A percentile compares a stretch with the other conserved stretches of the same genome.
Evolutionary conservation across 2,113 vertebrate species (phyloP).

Genomic region (Sturnus vulgaris): DNA sequence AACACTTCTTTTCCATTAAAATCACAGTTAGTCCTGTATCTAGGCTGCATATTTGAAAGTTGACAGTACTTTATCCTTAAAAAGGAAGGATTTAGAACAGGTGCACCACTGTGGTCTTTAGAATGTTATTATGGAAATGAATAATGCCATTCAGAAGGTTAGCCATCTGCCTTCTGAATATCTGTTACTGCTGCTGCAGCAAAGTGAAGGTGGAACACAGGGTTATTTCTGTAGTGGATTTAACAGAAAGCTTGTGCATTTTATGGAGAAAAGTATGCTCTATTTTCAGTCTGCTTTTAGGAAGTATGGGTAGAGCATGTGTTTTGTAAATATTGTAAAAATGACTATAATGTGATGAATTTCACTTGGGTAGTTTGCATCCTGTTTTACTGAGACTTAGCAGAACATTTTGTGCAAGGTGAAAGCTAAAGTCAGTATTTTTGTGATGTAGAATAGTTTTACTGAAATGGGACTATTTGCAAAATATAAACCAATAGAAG

Average conservation of each 20-base stretch:
- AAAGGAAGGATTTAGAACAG: constrained; percentile 17
- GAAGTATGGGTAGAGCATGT: not conserved
- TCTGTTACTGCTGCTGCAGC: not conserved
- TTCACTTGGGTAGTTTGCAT: not conserved
- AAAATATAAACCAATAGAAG: not conserved
- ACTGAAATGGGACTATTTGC: not conserved
- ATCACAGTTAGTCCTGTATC: not conserved
- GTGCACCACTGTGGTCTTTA: constrained; percentile 28
- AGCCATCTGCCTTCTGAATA: constrained; percentile 65
- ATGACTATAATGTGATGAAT: not conserved
- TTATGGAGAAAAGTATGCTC: not conserved
- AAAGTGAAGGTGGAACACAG: not conserved
- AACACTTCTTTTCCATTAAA: not conserved
- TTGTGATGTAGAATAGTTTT: not conserved
- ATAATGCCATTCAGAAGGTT: constrained; percentile 57
- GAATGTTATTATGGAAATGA: constrained; percentile 54
- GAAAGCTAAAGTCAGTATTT: not conserved
- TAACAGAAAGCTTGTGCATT: not conserved
- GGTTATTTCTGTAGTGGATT: not conserved
- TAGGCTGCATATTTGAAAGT: not conserved
- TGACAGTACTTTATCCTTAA: not conserved
- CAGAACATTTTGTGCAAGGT: not conserved
- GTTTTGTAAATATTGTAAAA: not conserved
- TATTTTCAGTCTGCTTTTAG: not conserved
- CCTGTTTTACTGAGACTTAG: not conserved